Evolutionary conservation across 1,140 invertebrate genomes (phyloP).

Genomic region (Varroa destructor): DNA sequence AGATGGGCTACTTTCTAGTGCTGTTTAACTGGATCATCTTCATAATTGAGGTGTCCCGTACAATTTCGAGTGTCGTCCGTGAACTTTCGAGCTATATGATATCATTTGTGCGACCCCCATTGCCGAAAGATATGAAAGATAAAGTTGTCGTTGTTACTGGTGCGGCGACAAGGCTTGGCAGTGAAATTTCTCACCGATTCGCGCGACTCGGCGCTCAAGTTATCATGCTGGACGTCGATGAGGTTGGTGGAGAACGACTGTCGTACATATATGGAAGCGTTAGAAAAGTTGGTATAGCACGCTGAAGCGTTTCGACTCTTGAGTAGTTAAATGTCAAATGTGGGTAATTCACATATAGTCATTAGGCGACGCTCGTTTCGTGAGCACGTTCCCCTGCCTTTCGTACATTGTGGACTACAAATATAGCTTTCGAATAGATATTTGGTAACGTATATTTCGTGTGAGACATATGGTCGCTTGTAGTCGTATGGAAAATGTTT

Average conservation of each 20-base stretch:
- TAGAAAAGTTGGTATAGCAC: no score
- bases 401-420: no score
- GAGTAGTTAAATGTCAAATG: no score
- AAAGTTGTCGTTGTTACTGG: slow-evolving; percentile 7
- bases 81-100: background rate
- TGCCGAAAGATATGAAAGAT: slow-evolving; percentile 8
- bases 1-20: slow-evolving; percentile 23
- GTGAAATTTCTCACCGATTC: slow-evolving; percentile 20
- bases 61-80: background rate
- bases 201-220: slow-evolving; percentile 15
- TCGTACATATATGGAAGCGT: no score
- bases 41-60: slow-evolving; percentile 10
- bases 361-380: no score
- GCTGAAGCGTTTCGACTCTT: no score
- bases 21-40: slow-evolving; percentile 22
- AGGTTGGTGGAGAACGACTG: background rate
- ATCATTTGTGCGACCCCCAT: background rate
- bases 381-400: no score
- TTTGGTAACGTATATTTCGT: no score
- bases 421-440: no score
- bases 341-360: no score
- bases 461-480: no score
- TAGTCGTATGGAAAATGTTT: no score
- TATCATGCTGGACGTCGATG: slow-evolving; percentile 17
- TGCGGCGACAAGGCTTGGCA: slow-evolving; percentile 1